Evolutionary conservation across 2,888 invertebrate species (phyloP).

Genomic region (Germaria angustata): DNA sequence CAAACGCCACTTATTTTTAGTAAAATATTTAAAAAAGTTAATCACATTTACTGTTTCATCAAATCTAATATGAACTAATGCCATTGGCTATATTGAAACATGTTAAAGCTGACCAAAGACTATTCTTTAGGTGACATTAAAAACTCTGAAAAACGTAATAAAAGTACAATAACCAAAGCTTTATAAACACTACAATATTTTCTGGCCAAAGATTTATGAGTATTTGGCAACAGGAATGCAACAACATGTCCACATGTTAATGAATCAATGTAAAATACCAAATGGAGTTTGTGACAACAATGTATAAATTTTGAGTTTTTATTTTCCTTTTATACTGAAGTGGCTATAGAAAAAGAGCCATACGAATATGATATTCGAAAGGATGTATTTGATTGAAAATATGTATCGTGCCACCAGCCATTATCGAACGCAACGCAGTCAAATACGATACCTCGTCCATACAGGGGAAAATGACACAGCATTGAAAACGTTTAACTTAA

Average conservation of each 20-base stretch:
- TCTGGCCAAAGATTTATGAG: slow-evolving; percentile 48
- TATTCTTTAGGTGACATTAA: neutral
- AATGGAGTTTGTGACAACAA: slow-evolving; percentile 16
- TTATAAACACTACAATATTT: neutral
- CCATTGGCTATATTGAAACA: neutral
- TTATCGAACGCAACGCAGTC: neutral
- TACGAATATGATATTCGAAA: too few species aligned
- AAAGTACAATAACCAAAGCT: neutral
- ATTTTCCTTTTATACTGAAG: neutral
- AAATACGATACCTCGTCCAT: neutral
- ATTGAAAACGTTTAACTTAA: slow-evolving; percentile 19
- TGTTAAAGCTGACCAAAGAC: neutral
- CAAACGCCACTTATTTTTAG: too few species aligned
- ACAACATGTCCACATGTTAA: slow-evolving; percentile 35
- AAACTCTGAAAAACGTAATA: neutral
- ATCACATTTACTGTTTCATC: too few species aligned
- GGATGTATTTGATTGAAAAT: slow-evolving; percentile 21
- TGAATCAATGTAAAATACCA: slow-evolving; percentile 54
- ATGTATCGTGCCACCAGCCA: neutral
- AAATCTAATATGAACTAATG: neutral
- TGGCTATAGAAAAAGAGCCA: neutral
- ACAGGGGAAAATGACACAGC: slow-evolving; percentile 39
- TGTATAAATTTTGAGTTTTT: neutral
- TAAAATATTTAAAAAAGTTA: too few species aligned
- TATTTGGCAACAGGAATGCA: slow-evolving; percentile 12